Percentiles rank a stretch among this genome's conserved stretches.
Evolutionary conservation across 1,140 invertebrate genomes (phyloP).

Genomic region (Pseudomyrmex gracilis): DNA sequence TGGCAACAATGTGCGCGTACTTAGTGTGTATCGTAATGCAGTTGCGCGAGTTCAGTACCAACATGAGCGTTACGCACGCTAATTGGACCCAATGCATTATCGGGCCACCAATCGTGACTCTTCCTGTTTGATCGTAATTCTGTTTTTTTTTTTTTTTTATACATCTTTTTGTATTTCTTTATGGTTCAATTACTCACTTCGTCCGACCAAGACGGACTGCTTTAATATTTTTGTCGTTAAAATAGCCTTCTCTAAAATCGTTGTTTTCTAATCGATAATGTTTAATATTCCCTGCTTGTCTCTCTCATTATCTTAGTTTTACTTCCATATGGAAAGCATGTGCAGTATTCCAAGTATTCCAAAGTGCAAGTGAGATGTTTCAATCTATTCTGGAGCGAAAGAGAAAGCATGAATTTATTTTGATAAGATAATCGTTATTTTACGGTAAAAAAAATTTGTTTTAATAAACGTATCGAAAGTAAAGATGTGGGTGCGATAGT

Average conservation of each 20-base stretch:
- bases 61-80: conserved; percentile 52
- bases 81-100: conserved; percentile 56
- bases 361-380: too few relatives aligned
- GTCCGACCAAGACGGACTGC: not conserved
- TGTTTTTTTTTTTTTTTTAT: not conserved
- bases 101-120: conserved; percentile 44
- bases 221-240: not conserved
- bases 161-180: conserved; percentile 27
- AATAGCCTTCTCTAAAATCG: not conserved
- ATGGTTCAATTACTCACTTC: conserved; percentile 14
- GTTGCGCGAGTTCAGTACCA: conserved; percentile 44
- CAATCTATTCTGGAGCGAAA: too few relatives aligned
- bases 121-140: not conserved
- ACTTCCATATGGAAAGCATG: too few relatives aligned
- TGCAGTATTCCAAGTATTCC: too few relatives aligned
- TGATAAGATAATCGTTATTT: conserved; percentile 5
- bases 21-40: conserved; percentile 41
- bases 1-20: conserved; percentile 61
- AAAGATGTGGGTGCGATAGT: conserved; percentile 41
- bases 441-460: not conserved
- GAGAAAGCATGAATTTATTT: too few relatives aligned
- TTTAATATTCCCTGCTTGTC: too few relatives aligned
- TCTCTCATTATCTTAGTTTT: too few relatives aligned
- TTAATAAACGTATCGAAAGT: too few relatives aligned
- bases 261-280: too few relatives aligned